These are phyloP conservation scores for Hyles vespertilio DNA, from an alignment of 1,140 invertebrate species.

Conservation along the genomic window DNA sequence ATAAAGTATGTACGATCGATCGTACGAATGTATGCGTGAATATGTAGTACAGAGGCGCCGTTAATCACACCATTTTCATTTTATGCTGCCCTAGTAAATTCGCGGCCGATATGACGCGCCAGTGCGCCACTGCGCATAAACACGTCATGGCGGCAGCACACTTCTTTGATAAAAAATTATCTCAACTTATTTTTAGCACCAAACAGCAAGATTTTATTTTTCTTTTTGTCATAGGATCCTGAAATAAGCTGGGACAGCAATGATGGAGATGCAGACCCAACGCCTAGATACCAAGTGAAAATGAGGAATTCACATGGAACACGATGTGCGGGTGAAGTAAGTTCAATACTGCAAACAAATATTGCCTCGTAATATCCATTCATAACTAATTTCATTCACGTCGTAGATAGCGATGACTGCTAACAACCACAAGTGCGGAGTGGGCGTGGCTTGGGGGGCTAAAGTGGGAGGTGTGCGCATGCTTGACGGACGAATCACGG, in stretches of 20 bases:
- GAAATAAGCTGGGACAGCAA: conserved; percentile 92
- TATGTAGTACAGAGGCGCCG: not conserved
- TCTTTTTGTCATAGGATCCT: conserved; percentile 79
- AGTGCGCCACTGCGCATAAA: conserved; percentile 1
- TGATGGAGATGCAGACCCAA: conserved; percentile 84
- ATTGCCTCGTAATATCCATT: not conserved
- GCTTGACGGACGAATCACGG: conserved; percentile 93
- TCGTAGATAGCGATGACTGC: conserved; percentile 85
- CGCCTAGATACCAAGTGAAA: conserved; percentile 79
- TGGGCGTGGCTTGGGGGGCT: conserved; percentile 89
- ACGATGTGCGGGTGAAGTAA: conserved; percentile 87
- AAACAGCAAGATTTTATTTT: not conserved
- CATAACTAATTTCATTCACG: conserved; percentile 6
- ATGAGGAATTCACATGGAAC: conserved; percentile 87
- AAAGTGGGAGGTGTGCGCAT: conserved; percentile 91
- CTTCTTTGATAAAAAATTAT: too few species aligned
- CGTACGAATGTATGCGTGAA: not conserved
- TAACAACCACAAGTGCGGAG: conserved; percentile 90
- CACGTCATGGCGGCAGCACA: too few species aligned
- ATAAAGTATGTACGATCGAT: too few species aligned
- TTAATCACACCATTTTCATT: not conserved
- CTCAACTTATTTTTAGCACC: too few species aligned
- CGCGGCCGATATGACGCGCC: conserved; percentile 52
- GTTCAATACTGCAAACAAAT: not conserved
- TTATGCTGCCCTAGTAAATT: conserved; percentile 46